A percentile compares a stretch with the other conserved stretches of the same genome.
phyloP scores from a whole-genome alignment of 2,888 invertebrate species.

The Leptopilina drosophilae region DNA sequence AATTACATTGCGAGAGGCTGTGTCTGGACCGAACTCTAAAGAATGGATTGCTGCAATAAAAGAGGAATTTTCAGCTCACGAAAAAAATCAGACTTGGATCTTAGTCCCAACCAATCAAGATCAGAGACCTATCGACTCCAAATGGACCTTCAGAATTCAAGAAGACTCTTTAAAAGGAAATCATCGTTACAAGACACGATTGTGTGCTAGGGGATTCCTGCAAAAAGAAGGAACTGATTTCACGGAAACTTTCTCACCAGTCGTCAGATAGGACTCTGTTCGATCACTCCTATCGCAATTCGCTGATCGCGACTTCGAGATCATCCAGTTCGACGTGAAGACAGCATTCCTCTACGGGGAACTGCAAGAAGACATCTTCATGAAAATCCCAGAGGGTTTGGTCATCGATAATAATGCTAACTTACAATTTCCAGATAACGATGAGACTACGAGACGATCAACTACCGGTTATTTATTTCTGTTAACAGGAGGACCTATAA shows the following conservation, averaged over 20 bases:
- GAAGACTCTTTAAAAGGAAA: background rate
- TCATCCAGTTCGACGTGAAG: conserved; percentile 43
- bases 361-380: conserved; percentile 38
- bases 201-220: conserved; percentile 45
- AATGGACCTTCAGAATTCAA: conserved; percentile 47
- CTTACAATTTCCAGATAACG: conserved; percentile 1
- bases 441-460: conserved; percentile 46
- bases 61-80: conserved; percentile 45
- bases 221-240: conserved; percentile 43
- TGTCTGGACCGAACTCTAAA: conserved; percentile 30
- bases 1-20: conserved; percentile 23
- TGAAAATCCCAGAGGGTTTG: conserved; percentile 35
- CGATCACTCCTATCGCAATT: conserved; percentile 35
- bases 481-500: conserved; percentile 40
- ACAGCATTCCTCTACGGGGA: conserved; percentile 47
- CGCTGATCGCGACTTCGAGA: conserved; percentile 42
- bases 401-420: background rate
- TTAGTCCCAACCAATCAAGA: conserved; percentile 1
- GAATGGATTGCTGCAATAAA: conserved; percentile 26
- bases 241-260: conserved; percentile 45
- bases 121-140: conserved; percentile 39
- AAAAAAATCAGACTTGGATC: conserved; percentile 40
- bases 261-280: conserved; percentile 47
- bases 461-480: conserved; percentile 52
- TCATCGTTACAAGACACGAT: conserved; percentile 42